Evolutionary conservation across 1,140 invertebrate genomes (phyloP).

Genomic region (Cyphomyrmex costatus): DNA sequence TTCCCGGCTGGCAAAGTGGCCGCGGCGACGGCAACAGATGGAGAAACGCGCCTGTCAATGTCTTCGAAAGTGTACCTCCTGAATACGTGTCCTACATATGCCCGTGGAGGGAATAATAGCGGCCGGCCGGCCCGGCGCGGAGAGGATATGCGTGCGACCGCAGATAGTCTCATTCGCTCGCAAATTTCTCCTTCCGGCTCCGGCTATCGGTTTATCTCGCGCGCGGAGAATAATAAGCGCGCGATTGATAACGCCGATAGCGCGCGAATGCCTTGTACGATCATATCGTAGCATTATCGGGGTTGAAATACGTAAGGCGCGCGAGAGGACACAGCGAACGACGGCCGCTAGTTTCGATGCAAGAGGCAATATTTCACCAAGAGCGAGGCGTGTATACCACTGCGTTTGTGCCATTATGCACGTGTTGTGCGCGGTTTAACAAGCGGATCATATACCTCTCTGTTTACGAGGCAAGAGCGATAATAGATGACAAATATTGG

Average conservation of each 20-base stretch:
- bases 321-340: not conserved
- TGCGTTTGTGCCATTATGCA: constrained; percentile 26
- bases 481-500: constrained; percentile 87
- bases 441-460: constrained; percentile 80
- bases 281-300: constrained; percentile 28
- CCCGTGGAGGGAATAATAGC: constrained; percentile 85
- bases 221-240: constrained; percentile 30
- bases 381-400: not conserved
- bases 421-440: constrained; percentile 70
- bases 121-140: constrained; percentile 56
- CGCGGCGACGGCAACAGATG: constrained; percentile 81
- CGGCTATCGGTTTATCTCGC: constrained; percentile 30
- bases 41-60: constrained; percentile 81
- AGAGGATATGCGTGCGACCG: constrained; percentile 80
- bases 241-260: constrained; percentile 48
- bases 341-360: not conserved
- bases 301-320: not conserved
- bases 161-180: constrained; percentile 70
- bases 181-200: constrained; percentile 68
- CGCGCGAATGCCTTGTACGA: not conserved
- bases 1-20: constrained; percentile 57
- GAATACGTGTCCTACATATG: constrained; percentile 85
- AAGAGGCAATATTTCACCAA: constrained; percentile 14
- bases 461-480: constrained; percentile 83
- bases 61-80: constrained; percentile 80